Base-by-base conservation (phyloP, 2,113 vertebrate genomes). In the Lanius ludovicianus region DNA sequence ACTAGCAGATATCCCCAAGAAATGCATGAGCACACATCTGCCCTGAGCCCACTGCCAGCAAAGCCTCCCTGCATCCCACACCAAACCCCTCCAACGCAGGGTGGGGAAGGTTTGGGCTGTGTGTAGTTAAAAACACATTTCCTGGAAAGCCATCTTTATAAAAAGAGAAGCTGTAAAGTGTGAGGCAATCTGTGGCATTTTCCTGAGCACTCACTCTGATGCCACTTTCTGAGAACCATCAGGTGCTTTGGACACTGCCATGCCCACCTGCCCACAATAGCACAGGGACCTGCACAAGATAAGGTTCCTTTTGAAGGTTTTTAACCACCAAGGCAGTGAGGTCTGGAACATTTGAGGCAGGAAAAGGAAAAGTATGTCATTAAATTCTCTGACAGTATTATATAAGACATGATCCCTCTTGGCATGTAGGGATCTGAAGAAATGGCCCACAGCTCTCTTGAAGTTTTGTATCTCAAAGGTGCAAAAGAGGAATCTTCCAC, bases 71-170 rank as follows among this genome's bases (percentile, higher is more conserved):
- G 2, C 15, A 17, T 27, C n/a, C 71, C 37, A 52, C 46, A 49
- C 14, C 3, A 2, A 14, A 1, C 31, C 46, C n/a, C 35, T 31
- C 31, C 50, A 49, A 0, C 0, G 0, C 53, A 55, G 67, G 24
- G 16, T 9, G 5, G 24, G 17, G 35, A 28, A 46, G 39, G 16
- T 30, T 7, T 50, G 42, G 42, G 18, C 19, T 1, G 4, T 14
- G 25, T 4, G 9, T 3, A 25, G 22, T 17, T 42, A 49, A 68
- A 71, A 56, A 21, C 37, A 35, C 0, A 1, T 10, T 39, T 18
- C 23, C 28, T 76, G n/a, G n/a, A 84, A 91, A 69, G 10, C 2
- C 10, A 17, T 3, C n/a, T 53, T 33, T 31, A 62, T 37, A 33
- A 46, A 52, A 53, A 57, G 18, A 57, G 31, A 42, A 57, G n/a